A percentile compares a stretch with the other conserved stretches of the same genome.
Conservation (phyloP, 2,888 invertebrate species). For the Sminthurinus aureus region DNA sequence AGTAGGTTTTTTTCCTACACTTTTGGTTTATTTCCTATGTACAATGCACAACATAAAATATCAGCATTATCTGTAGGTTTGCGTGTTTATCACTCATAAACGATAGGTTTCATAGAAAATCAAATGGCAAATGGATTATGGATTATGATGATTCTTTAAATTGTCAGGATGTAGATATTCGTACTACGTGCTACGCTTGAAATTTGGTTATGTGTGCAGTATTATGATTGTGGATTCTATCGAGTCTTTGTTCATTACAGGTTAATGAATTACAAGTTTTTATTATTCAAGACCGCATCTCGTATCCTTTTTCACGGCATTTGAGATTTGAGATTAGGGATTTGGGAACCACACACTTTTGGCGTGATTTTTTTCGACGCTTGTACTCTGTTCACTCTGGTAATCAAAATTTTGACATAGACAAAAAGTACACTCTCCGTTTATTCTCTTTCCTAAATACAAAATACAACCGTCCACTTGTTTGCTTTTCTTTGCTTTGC, state of each 20-base stretch:
- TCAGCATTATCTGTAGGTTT: neutral
- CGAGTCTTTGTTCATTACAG: constrained; percentile 33
- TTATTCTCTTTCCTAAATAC: neutral
- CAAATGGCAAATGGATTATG: too few species aligned
- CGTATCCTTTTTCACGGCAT: neutral
- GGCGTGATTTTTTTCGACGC: neutral
- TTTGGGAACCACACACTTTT: neutral
- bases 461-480: neutral
- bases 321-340: too few species aligned
- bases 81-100: too few species aligned
- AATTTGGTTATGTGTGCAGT: too few species aligned
- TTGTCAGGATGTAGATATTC: too few species aligned
- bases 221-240: neutral
- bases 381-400: neutral
- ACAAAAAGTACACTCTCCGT: neutral
- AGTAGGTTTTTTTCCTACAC: neutral
- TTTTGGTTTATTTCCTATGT: too few species aligned
- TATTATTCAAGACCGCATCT: constrained; percentile 45
- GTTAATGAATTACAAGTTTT: constrained; percentile 44
- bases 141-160: too few species aligned
- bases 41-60: neutral
- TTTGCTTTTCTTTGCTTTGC: too few species aligned
- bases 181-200: too few species aligned
- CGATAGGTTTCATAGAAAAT: too few species aligned
- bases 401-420: neutral